Evolutionary conservation across 92 coral and sea anemone species (phyloP).

Genomic region (Isaurus tuberculatus): DNA sequence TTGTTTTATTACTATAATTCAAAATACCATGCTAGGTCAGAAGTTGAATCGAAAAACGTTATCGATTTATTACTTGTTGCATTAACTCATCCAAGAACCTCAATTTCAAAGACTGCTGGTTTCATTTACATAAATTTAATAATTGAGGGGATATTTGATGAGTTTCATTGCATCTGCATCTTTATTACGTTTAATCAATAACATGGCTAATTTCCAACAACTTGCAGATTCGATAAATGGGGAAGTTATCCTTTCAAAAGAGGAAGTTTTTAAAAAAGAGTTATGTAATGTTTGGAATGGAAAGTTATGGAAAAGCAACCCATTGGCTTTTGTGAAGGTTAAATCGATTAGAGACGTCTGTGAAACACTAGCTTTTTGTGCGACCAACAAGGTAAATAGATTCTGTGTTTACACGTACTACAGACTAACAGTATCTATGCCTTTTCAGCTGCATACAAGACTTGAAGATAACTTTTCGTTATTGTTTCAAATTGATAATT

Average conservation of each 20-base stretch:
- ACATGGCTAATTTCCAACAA: constrained; percentile 10
- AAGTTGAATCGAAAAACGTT: no score
- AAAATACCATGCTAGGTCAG: no score
- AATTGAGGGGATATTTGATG: not conserved
- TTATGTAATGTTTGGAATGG: constrained; percentile 39
- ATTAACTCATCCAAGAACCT: no score
- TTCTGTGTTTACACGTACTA: not conserved
- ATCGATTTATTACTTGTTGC: no score
- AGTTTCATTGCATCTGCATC: not conserved
- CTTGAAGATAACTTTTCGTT: not conserved
- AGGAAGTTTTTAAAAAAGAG: constrained; percentile 19
- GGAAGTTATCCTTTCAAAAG: not conserved
- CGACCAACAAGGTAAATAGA: constrained; percentile 31
- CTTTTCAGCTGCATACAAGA: not conserved
- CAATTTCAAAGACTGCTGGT: no score
- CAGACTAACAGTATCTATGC: not conserved
- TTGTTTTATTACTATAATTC: no score
- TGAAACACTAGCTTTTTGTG: constrained; percentile 30
- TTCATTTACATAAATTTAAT: not conserved
- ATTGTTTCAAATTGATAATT: not conserved
- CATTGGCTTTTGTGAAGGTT: constrained; percentile 19
- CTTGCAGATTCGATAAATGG: constrained; percentile 13
- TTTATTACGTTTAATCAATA: not conserved
- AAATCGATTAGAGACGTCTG: constrained; percentile 10
- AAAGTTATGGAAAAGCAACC: constrained; percentile 33